A percentile compares a stretch with the other conserved stretches of the same genome.
Evolutionary conservation across 2,888 invertebrate genomes (phyloP).

Genomic region (Drosophila fungiperda): DNA sequence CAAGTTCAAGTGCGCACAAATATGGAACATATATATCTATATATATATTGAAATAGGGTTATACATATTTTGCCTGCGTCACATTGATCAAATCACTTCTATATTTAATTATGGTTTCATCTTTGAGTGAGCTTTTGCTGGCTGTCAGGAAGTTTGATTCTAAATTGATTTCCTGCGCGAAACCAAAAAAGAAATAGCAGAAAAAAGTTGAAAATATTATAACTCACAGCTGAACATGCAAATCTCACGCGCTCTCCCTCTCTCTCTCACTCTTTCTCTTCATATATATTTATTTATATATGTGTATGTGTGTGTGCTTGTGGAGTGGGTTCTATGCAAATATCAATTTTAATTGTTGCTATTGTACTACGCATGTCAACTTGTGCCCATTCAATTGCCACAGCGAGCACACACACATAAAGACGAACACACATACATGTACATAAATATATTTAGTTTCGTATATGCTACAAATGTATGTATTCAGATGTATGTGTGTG

Average conservation of each 20-base stretch:
- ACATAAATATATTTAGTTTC: conserved; percentile 11
- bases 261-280: background rate
- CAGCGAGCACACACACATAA: conserved; percentile 25
- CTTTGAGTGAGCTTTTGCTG: conserved; percentile 27
- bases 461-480: background rate
- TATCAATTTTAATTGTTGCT: conserved; percentile 77
- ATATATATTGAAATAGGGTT: conserved; percentile 12
- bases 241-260: background rate
- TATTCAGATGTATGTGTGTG: background rate
- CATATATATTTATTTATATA: background rate
- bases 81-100: conserved; percentile 52
- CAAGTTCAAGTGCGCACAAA: conserved; percentile 48
- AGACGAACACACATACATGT: conserved; percentile 10
- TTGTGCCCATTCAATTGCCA: conserved; percentile 72
- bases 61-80: conserved; percentile 46
- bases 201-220: conserved; percentile 9
- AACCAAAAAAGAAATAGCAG: background rate
- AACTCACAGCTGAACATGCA: conserved; percentile 24
- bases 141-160: conserved; percentile 40
- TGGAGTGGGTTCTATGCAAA: conserved; percentile 49
- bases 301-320: background rate
- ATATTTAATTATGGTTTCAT: conserved; percentile 50
- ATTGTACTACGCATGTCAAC: conserved; percentile 78
- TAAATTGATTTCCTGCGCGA: conserved; percentile 45
- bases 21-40: conserved; percentile 7